A percentile compares a stretch with the other conserved stretches of the same genome.
phyloP scores from a whole-genome alignment of 2,113 vertebrate species.

The Ariopsis seemanni region DNA sequence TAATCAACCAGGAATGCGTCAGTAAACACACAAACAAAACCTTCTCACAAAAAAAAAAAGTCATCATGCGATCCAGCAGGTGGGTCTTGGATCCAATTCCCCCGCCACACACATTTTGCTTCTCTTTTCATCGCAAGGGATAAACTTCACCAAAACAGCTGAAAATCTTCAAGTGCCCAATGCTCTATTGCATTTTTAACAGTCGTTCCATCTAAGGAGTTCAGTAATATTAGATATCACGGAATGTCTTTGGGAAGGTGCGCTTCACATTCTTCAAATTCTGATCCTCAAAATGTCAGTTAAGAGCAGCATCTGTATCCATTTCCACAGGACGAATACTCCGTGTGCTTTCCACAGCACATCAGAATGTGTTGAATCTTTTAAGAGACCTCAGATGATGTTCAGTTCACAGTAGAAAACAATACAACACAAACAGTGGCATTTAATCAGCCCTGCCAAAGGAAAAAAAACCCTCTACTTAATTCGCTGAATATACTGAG shows the following conservation, averaged over 20 bases:
- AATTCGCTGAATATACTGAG: not conserved
- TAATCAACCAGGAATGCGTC: not conserved
- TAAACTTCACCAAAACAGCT: not conserved
- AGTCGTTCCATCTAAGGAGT: not conserved
- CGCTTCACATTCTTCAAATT: not conserved
- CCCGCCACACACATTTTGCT: not conserved
- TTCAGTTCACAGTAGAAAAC: constrained; percentile 10
- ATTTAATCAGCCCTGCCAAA: not conserved
- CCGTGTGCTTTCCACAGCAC: constrained; percentile 13
- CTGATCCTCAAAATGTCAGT: not conserved
- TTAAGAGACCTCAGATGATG: not conserved
- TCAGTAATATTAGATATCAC: not conserved
- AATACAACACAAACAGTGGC: not conserved
- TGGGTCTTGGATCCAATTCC: not conserved
- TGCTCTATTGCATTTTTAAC: not conserved
- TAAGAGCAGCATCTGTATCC: not conserved
- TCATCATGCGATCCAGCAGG: not conserved
- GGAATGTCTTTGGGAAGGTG: not conserved
- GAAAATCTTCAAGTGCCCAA: no score
- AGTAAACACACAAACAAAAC: not conserved
- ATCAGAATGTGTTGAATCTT: not conserved
- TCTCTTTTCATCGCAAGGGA: not conserved
- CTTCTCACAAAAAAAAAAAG: not conserved
- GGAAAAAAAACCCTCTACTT: not conserved
- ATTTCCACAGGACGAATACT: not conserved